Conservation (phyloP, 2,797 vertebrate species). For the Ciconia nigra region DNA sequence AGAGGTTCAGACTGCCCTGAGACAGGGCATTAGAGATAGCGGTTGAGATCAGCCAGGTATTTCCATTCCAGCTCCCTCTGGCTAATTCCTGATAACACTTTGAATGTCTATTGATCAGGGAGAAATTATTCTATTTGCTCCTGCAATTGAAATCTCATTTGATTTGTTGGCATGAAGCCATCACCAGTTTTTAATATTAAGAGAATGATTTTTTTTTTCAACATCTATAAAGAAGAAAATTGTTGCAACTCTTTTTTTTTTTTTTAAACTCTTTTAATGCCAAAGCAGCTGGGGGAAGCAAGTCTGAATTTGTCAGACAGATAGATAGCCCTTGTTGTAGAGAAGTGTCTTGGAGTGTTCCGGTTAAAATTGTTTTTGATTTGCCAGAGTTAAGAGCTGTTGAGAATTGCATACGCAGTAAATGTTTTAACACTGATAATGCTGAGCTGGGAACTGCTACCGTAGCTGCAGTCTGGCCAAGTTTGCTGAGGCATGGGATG, state of each 20-base stretch:
- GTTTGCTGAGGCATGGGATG: not conserved
- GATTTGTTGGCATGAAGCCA: slow-evolving; percentile 6
- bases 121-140: slow-evolving; percentile 15
- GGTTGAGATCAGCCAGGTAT: not conserved
- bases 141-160: slow-evolving; percentile 27
- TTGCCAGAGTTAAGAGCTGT: slow-evolving; percentile 54
- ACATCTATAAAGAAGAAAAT: not conserved
- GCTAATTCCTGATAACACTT: slow-evolving; percentile 3
- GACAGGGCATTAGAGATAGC: not conserved
- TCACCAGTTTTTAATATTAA: not conserved
- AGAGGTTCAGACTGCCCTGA: not conserved
- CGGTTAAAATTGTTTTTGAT: slow-evolving; percentile 62
- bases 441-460: slow-evolving; percentile 25
- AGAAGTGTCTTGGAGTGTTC: slow-evolving; percentile 58
- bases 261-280: not conserved
- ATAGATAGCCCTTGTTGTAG: not conserved
- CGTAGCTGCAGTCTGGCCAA: not conserved
- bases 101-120: slow-evolving; percentile 13
- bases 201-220: not conserved
- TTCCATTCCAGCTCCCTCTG: not conserved
- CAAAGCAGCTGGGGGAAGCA: slow-evolving; percentile 28
- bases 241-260: not conserved
- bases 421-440: slow-evolving; percentile 55
- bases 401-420: slow-evolving; percentile 51
- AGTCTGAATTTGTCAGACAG: slow-evolving; percentile 50